These are phyloP conservation scores for Xylocopa sonorina DNA, from an alignment of 1,140 invertebrate genomes.

Conservation along the genomic window DNA sequence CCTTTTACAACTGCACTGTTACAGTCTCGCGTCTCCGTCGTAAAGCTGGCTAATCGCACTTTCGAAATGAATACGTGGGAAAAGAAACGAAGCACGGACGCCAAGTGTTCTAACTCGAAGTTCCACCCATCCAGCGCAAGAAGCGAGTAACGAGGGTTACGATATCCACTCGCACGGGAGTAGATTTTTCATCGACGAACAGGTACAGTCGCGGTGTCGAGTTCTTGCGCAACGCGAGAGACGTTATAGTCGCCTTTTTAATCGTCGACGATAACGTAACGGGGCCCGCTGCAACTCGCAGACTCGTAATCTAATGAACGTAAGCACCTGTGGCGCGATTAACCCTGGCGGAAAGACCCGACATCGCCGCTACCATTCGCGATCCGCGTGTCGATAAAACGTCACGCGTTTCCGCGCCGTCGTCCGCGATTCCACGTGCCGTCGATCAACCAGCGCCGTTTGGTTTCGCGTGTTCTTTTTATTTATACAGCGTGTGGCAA, in stretches of 20 bases:
- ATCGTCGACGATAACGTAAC: slow-evolving; percentile 25
- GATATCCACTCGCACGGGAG: too few relatives aligned
- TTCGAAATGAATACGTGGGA: too few relatives aligned
- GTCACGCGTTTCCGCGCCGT: slow-evolving; percentile 27
- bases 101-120: too few relatives aligned
- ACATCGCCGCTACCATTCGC: neutral
- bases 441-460: slow-evolving; percentile 27
- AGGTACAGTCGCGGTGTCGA: slow-evolving; percentile 18
- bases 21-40: too few relatives aligned
- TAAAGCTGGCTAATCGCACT: too few relatives aligned
- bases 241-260: slow-evolving; percentile 49
- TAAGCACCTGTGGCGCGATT: slow-evolving; percentile 21
- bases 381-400: slow-evolving; percentile 41
- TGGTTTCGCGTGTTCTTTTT: neutral
- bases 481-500: neutral
- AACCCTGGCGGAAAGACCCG: slow-evolving; percentile 39
- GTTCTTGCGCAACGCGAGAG: slow-evolving; percentile 32
- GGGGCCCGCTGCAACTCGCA: slow-evolving; percentile 15
- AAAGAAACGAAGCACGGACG: too few relatives aligned
- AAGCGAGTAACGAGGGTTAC: neutral
- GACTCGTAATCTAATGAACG: slow-evolving; percentile 33
- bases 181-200: slow-evolving; percentile 18
- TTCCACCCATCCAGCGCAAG: too few relatives aligned
- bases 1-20: too few relatives aligned
- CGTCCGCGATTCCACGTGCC: neutral